These are phyloP conservation scores for Sinosuthora webbiana DNA, from an alignment of 2,113 vertebrate species.

Conservation along the genomic window DNA sequence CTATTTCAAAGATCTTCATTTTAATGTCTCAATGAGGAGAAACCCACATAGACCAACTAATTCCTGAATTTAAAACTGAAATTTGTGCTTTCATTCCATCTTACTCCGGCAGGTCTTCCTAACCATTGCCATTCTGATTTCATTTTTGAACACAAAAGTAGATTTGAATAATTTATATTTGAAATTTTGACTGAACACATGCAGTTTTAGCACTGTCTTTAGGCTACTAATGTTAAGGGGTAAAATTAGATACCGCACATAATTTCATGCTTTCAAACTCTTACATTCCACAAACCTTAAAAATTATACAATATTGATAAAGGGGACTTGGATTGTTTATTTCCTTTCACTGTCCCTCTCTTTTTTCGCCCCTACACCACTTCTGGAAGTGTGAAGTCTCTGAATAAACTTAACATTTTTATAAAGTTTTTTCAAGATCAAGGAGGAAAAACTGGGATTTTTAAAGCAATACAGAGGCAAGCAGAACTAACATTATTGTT, in stretches of 20 bases:
- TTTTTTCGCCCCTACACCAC: rapidly evolving
- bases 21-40: neutral
- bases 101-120: neutral
- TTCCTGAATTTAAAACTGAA: neutral
- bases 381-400: neutral
- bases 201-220: neutral
- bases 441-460: neutral
- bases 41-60: neutral
- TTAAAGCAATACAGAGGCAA: neutral
- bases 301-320: neutral
- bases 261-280: neutral
- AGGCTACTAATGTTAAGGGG: neutral
- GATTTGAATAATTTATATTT: neutral
- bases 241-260: neutral
- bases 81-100: neutral
- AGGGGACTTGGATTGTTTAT: neutral
- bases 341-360: neutral
- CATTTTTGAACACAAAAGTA: neutral
- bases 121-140: neutral
- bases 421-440: neutral
- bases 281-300: neutral
- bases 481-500: neutral
- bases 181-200: neutral
- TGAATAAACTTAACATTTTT: neutral
- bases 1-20: neutral